These are phyloP conservation scores for Ictidomys tridecemlineatus DNA, from an alignment of 2,113 vertebrate species.

Conservation along the genomic window DNA sequence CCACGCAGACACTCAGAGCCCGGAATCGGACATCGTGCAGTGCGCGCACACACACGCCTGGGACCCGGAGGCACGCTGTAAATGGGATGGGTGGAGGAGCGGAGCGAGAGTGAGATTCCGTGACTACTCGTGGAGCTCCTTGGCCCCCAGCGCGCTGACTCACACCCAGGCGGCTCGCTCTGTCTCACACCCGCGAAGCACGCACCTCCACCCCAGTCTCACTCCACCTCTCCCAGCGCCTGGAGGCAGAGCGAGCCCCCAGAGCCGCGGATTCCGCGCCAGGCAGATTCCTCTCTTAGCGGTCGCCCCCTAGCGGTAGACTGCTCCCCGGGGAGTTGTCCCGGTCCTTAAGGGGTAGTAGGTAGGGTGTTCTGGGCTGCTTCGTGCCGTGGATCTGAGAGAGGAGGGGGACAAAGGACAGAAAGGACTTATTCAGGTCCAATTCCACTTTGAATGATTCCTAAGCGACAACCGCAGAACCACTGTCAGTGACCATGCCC, in stretches of 20 bases:
- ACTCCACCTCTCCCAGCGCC: background rate
- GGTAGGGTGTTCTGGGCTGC: background rate
- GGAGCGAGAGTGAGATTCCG: constrained; percentile 61
- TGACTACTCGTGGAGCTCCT: constrained; percentile 54
- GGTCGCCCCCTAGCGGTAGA: constrained; percentile 56
- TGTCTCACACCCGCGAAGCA: constrained; percentile 64
- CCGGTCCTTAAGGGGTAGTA: background rate
- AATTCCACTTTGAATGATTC: background rate
- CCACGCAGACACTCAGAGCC: background rate
- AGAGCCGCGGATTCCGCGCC: background rate
- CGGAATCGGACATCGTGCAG: background rate
- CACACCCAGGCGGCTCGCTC: constrained; percentile 54
- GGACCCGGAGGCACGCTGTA: background rate
- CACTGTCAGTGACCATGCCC: background rate
- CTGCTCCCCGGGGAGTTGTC: background rate
- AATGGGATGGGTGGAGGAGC: constrained; percentile 56
- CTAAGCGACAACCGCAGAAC: background rate
- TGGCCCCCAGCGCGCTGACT: constrained; percentile 69
- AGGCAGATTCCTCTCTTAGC: background rate
- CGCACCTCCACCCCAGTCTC: background rate
- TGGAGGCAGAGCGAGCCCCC: background rate
- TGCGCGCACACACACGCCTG: background rate
- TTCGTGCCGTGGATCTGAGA: fast-evolving
- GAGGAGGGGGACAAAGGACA: background rate
- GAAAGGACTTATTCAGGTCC: background rate